These are phyloP conservation scores for Takifugu ocellatus DNA, from an alignment of 2,797 vertebrate genomes.

Conservation along the genomic window DNA sequence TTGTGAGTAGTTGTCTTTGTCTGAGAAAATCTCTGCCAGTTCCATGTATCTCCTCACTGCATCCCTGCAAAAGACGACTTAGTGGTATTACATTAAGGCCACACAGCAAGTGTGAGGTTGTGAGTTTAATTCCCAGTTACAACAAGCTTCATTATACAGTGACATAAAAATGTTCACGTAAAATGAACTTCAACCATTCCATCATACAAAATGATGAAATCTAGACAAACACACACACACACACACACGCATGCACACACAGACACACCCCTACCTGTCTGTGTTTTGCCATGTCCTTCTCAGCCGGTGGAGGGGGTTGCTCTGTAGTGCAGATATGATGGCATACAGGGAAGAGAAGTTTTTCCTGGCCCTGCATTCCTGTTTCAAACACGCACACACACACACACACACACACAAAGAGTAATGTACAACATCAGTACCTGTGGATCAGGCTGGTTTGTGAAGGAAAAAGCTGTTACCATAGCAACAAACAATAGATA, in stretches of 20 bases:
- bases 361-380: constrained; percentile 86
- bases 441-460: constrained; percentile 14
- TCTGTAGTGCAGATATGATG: constrained; percentile 86
- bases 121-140: no score
- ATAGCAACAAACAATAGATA: not conserved
- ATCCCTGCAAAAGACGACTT: constrained; percentile 66
- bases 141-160: no score
- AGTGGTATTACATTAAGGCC: no score
- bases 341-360: constrained; percentile 91
- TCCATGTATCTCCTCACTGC: constrained; percentile 79
- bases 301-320: constrained; percentile 87
- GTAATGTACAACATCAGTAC: constrained; percentile 39
- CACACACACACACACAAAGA: constrained; percentile 9
- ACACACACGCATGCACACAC: no score
- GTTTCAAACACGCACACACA: constrained; percentile 30
- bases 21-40: constrained; percentile 84
- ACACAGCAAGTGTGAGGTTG: not conserved
- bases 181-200: no score
- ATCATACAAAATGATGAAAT: no score
- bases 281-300: constrained; percentile 86
- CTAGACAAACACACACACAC: no score
- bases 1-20: constrained; percentile 90
- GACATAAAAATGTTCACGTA: no score
- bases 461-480: constrained; percentile 1
- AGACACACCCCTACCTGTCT: constrained; percentile 71